Evolutionary conservation across 2,113 vertebrate genomes (phyloP).

Genomic region (Burhinus bistriatus): DNA sequence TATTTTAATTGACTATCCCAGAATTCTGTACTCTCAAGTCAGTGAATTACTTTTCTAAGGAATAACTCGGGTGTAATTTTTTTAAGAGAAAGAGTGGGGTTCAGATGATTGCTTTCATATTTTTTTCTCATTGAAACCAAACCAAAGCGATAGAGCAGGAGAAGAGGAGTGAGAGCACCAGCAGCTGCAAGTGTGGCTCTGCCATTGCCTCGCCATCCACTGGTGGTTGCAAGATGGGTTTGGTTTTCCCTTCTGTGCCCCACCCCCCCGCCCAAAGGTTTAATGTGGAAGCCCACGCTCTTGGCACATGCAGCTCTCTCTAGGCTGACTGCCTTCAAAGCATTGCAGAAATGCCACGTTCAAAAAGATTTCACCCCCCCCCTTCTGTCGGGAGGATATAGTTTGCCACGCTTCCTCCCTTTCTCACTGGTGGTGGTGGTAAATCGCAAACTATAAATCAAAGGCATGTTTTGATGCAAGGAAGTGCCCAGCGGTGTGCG

Average conservation of each 20-base stretch:
- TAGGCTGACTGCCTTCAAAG: background rate
- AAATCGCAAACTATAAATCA: background rate
- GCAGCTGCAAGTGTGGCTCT: rapidly evolving
- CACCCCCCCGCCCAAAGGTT: background rate
- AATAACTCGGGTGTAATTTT: background rate
- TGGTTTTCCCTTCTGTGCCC: background rate
- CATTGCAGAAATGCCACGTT: background rate
- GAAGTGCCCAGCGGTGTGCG: rapidly evolving
- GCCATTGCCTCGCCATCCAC: background rate
- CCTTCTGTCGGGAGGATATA: rapidly evolving
- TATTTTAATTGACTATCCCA: background rate
- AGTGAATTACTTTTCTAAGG: background rate
- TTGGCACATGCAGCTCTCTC: background rate
- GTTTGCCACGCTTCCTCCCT: background rate
- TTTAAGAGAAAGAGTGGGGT: background rate
- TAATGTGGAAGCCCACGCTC: background rate
- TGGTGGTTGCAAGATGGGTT: background rate
- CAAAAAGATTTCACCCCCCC: background rate
- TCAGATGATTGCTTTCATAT: background rate
- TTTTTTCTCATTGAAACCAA: background rate
- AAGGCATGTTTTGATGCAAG: background rate
- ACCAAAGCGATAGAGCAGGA: background rate
- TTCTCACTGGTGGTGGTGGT: background rate
- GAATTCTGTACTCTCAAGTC: background rate
- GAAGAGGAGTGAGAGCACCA: background rate